Evolutionary conservation across 2,113 vertebrate species (phyloP), one percentile per base, ranked within the genome.

Genomic region (Rhombomys opimus): DNA sequence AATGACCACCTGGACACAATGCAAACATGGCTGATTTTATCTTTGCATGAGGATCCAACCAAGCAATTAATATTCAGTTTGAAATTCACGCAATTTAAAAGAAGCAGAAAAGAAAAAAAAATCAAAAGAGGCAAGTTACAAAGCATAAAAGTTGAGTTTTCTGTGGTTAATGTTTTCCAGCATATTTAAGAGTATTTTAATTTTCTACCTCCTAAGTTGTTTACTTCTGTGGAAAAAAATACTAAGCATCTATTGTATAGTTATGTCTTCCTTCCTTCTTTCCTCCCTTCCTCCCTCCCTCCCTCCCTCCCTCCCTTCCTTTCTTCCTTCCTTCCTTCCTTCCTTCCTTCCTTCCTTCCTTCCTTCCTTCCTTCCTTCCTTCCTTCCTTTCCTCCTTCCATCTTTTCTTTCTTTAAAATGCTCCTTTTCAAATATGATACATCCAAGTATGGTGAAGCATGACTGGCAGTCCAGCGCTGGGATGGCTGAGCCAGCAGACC

Each of bases 1-100:
- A 97, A 94, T 93, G 93, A 96, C 89, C 91, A 95, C 96, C 95
- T 97, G 92, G 93, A 89, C 77, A 87, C 88, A 96, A 76, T 61
- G 85, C 85, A 96, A 96, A 88, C 92, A 46, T 87, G 94, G 41
- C 15, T 95, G 90, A 81, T 89, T 96, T 97, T 90, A 95, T 91
- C 88, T 92, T 87, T 75, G 90, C 14, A 22, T 89, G 94, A 73
- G 96, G 87, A 96, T 67, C 41, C 63, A 97, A 84, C 17, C 65
- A 25, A 95, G 81, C 85, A 95, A 96, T 93, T 96, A 97, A 86
- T 52, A 81, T 82, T 59, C 50, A 93, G 92, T 57, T 94, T 97
- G 73, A 78, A 97, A 96, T 46, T 96, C 87, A 82, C 72, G 88
- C 11, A 96, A 50, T 32, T 95, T 46, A 96, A 96, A 95, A 96